phyloP scores from a whole-genome alignment of 2,888 invertebrate genomes.

The Leucoma salicis region DNA sequence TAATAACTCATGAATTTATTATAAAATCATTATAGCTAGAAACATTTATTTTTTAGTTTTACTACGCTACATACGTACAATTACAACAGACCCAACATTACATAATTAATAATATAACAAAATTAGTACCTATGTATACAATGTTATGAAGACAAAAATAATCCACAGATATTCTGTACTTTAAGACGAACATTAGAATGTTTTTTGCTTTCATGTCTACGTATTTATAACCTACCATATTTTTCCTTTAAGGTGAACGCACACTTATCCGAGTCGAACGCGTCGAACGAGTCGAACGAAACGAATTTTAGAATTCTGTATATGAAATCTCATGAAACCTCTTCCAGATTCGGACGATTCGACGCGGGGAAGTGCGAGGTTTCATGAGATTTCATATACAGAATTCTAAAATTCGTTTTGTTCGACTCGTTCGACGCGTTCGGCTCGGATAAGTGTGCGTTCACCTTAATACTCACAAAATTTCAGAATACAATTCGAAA shows the following conservation, averaged over 20 bases:
- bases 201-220: neutral
- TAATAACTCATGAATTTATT: too few species aligned
- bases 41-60: slow-evolving; percentile 8
- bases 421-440: too few species aligned
- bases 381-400: too few species aligned
- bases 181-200: neutral
- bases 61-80: slow-evolving; percentile 8
- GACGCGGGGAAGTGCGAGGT: too few species aligned
- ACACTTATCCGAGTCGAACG: too few species aligned
- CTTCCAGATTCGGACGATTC: too few species aligned
- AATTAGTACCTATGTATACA: neutral
- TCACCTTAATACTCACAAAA: too few species aligned
- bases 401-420: too few species aligned
- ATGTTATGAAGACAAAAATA: neutral
- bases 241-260: neutral
- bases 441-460: too few species aligned
- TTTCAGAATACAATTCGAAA: neutral
- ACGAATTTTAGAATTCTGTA: too few species aligned
- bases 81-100: slow-evolving; percentile 27
- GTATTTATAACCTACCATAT: neutral
- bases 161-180: neutral
- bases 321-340: too few species aligned
- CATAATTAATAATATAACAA: slow-evolving; percentile 5
- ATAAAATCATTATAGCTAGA: slow-evolving; percentile 3
- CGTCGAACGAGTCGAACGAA: too few species aligned